Percentiles rank a stretch among this genome's conserved stretches.
Conservation (phyloP, 2,797 vertebrate genomes). For the Sarcoramphus papa region DNA sequence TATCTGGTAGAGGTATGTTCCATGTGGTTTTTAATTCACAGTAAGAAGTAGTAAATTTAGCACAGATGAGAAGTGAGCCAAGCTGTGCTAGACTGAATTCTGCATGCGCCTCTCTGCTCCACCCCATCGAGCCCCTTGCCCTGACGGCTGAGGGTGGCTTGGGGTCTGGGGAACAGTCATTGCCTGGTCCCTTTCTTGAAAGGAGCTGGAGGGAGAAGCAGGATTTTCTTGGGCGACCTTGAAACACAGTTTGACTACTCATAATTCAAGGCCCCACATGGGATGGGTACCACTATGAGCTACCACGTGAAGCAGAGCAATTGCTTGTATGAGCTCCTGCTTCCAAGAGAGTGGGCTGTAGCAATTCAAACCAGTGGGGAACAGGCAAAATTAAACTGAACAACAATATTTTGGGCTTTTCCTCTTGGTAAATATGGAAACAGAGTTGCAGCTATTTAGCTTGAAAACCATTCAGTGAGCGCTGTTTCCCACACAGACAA, state of each 20-base stretch:
- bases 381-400: neutral
- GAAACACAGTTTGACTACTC: neutral
- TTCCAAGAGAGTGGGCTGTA: neutral
- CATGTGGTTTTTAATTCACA: neutral
- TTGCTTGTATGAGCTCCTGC: neutral
- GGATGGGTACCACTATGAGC: neutral
- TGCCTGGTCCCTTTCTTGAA: neutral
- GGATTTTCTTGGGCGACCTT: neutral
- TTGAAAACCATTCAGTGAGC: neutral
- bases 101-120: neutral
- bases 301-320: neutral
- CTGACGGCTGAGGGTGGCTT: accelerated
- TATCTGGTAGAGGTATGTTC: neutral
- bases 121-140: accelerated
- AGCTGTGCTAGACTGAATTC: neutral
- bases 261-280: neutral
- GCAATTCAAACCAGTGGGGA: neutral
- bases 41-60: neutral
- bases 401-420: neutral
- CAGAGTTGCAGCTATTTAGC: neutral
- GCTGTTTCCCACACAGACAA: neutral
- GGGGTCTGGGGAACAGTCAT: neutral
- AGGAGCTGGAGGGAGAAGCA: neutral
- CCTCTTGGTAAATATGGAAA: neutral
- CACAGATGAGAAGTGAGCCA: neutral